Conservation (phyloP, 2,888 invertebrate species). For the Sesamia inferens region DNA sequence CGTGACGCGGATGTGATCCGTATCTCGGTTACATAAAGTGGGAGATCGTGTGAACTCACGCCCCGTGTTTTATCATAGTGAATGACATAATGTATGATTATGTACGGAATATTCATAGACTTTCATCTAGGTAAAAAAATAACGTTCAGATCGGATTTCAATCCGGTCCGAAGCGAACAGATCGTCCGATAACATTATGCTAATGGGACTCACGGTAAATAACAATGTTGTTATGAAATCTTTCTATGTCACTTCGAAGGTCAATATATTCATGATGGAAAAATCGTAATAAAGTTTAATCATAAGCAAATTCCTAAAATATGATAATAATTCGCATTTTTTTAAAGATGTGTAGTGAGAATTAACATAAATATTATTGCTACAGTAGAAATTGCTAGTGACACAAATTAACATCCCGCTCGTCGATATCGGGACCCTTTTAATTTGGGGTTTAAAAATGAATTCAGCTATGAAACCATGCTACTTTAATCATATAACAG, state of each 20-base stretch:
- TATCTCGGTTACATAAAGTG: slow-evolving; percentile 62
- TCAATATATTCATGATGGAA: slow-evolving; percentile 25
- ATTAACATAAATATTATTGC: slow-evolving; percentile 13
- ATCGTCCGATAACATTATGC: slow-evolving; percentile 12
- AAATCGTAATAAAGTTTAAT: background rate
- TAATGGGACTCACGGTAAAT: slow-evolving; percentile 7
- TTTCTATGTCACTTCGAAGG: slow-evolving; percentile 19
- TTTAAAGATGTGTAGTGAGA: background rate
- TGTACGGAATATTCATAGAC: slow-evolving; percentile 63
- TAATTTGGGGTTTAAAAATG: background rate
- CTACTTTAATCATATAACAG: background rate
- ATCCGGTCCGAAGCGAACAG: slow-evolving; percentile 17
- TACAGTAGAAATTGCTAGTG: background rate
- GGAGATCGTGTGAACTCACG: slow-evolving; percentile 56
- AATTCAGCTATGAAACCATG: background rate
- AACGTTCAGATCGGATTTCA: slow-evolving; percentile 37
- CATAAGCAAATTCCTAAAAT: background rate
- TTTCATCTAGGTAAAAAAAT: slow-evolving; percentile 56
- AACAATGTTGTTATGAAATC: slow-evolving; percentile 1
- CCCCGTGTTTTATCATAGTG: slow-evolving; percentile 35
- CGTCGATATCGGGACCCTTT: background rate
- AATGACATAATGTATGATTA: slow-evolving; percentile 65
- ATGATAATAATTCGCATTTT: slow-evolving; percentile 1
- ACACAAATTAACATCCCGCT: background rate
- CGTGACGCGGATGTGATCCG: slow-evolving; percentile 63